Conservation (phyloP, 2,113 vertebrate genomes). For the Tetrao urogallus region DNA sequence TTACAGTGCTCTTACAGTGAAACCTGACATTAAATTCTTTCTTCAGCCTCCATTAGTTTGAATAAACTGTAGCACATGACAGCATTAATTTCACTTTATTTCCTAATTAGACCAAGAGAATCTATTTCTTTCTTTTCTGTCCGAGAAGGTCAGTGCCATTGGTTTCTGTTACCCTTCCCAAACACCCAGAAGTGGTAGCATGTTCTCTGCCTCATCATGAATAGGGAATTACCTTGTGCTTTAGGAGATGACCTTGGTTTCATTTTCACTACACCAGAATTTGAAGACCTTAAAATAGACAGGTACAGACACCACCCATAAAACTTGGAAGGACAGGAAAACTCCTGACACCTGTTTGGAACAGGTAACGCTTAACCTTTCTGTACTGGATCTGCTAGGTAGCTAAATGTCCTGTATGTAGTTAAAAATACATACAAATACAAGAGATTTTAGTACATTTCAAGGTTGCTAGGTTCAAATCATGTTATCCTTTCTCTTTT, state of each 20-base stretch:
- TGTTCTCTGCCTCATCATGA: neutral
- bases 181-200: neutral
- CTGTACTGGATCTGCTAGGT: neutral
- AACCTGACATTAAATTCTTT: neutral
- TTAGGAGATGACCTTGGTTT: neutral
- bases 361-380: neutral
- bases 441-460: neutral
- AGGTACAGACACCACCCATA: neutral
- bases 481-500: neutral
- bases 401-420: neutral
- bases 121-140: neutral
- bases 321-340: neutral
- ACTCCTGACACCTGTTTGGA: neutral
- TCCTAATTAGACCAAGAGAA: slow-evolving; percentile 14
- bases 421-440: neutral
- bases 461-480: neutral
- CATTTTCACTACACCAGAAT: neutral
- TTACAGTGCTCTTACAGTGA: slow-evolving; percentile 18
- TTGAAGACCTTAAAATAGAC: neutral
- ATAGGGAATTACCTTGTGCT: neutral
- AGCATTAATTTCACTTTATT: neutral
- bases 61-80: neutral
- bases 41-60: neutral
- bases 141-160: neutral
- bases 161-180: neutral